A percentile compares a stretch with the other conserved stretches of the same genome.
Conservation (phyloP, 2,113 vertebrate genomes). For the Climacteris rufus region DNA sequence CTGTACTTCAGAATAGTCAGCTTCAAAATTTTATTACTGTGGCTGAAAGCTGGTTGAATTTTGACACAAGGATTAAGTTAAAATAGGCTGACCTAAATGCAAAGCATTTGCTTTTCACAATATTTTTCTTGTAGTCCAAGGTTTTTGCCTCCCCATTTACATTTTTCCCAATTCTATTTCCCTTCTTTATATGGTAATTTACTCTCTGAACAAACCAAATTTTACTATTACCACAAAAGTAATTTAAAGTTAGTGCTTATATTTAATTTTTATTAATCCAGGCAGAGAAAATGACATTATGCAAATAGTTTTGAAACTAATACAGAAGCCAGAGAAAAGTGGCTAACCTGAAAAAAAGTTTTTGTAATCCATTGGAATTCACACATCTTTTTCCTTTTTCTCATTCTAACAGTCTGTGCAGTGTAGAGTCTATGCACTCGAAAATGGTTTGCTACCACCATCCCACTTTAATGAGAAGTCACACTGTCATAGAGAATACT, state of each 20-base stretch:
- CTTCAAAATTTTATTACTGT: background rate
- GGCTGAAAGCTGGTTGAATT: background rate
- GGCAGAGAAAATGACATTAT: background rate
- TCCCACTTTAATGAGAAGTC: background rate
- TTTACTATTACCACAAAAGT: background rate
- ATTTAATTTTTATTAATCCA: background rate
- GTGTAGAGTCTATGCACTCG: background rate
- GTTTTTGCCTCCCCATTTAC: background rate
- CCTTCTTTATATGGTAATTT: background rate
- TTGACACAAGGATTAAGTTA: background rate
- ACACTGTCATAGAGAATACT: background rate
- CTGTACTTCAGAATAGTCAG: background rate
- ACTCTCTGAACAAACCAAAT: background rate
- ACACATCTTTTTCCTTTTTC: background rate
- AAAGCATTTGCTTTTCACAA: background rate
- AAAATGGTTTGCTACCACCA: background rate
- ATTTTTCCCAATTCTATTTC: background rate
- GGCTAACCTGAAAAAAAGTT: background rate
- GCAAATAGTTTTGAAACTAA: background rate
- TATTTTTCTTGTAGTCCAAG: background rate
- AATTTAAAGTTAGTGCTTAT: background rate
- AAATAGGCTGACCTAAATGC: background rate
- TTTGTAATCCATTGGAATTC: background rate
- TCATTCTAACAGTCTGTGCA: background rate
- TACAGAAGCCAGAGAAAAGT: background rate